Base-by-base conservation (phyloP, 1,140 invertebrate species). In the Theocolax elegans region DNA sequence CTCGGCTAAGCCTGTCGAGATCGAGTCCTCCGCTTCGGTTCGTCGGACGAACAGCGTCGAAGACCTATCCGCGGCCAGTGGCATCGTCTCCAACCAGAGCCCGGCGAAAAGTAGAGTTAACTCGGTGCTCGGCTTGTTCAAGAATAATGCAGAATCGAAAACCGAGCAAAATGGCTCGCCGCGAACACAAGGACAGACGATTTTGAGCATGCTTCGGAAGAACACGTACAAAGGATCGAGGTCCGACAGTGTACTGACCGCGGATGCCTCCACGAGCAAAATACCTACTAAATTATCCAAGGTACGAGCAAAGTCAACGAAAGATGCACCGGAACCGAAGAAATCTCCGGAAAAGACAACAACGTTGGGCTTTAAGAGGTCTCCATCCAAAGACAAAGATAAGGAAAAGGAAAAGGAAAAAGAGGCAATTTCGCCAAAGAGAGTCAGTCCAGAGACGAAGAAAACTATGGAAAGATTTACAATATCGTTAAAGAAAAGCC, bases 81-180 rank as follows among this genome's bases (percentile, higher is more conserved):
- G 63, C 31, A 83, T 51, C 17, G 19, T 23, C 2, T n/a, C 56
- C 1, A 8, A 15, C 3, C 78, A 19, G 56, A 42, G 60, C 78
- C 35, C 76, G 69, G 83, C 80, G 75, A 89, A 86, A 86, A 89
- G 87, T 87, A 89, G 74, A 83, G 90, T 82, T 78, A 92, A 77
- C 80, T 91, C 89, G 72, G 91, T 94, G 62, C 81, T 94, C 19
- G 91, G 91, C 3, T 79, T 94, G 0, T 92, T 94, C 73, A 91
- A 90, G 67, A 93, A 90, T 76, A 88, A 89, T 74, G 72, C 77
- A 8, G 9, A 27, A n/a, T 17, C 23, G 8, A 54, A n/a, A 17
- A 17, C 35, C 54, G 19, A 63, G 17, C 75, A 75, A n/a, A 75
- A 27, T 44, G 49, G 72, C 15, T 23, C 73, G 7, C 59, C 69